phyloP scores from a whole-genome alignment of 35 echinoderm and acorn worm genomes.

The Apostichopus californicus region DNA sequence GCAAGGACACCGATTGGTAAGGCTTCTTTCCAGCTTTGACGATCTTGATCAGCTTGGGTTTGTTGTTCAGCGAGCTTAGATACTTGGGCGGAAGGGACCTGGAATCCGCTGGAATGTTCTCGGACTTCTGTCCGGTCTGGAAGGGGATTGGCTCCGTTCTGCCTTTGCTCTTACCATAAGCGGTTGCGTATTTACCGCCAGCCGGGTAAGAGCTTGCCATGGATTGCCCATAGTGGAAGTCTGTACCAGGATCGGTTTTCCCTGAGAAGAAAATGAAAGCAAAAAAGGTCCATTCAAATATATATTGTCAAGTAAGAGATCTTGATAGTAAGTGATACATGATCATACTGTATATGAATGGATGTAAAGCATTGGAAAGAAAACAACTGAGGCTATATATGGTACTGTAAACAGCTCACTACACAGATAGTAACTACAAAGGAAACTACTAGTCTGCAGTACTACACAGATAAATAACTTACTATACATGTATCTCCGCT shows the following conservation, averaged over 20 bases:
- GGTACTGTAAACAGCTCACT: no score
- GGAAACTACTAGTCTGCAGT: no score
- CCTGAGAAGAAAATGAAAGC: constrained; percentile 60
- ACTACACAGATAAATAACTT: not conserved
- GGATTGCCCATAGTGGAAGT: constrained; percentile 57
- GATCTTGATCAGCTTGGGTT: constrained; percentile 85
- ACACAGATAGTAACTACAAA: no score
- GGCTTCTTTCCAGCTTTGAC: constrained; percentile 85
- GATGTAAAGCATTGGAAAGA: no score
- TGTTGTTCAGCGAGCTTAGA: constrained; percentile 47
- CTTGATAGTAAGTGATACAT: no score
- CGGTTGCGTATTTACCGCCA: constrained; percentile 85
- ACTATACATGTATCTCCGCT: constrained; percentile 45
- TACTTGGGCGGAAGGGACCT: constrained; percentile 28
- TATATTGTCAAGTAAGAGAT: no score
- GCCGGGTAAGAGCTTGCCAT: constrained; percentile 80
- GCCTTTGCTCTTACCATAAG: constrained; percentile 66
- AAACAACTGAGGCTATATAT: no score
- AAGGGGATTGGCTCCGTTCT: constrained; percentile 69
- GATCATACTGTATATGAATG: no score
- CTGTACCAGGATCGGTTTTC: constrained; percentile 38
- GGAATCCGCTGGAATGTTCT: constrained; percentile 13
- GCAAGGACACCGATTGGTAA: constrained; percentile 78
- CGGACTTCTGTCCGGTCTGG: constrained; percentile 35
- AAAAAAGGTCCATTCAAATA: no score